phyloP scores from a whole-genome alignment of 2,888 invertebrate species.

The Balanococcus diminutus region DNA sequence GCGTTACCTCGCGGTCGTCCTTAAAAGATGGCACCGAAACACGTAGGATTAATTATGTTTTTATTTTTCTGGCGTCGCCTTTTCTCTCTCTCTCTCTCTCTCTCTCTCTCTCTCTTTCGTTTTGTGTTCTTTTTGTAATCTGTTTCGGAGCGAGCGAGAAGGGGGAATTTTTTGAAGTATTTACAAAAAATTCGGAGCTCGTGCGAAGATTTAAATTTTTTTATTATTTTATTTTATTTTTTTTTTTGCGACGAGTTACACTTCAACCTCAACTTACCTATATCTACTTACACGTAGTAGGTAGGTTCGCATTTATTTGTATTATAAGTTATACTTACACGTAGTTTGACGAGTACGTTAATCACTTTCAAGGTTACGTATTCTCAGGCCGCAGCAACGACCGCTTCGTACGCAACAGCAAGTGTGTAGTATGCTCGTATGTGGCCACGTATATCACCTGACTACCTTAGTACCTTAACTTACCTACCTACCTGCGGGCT shows the following conservation, averaged over 20 bases:
- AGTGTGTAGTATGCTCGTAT: too few species aligned
- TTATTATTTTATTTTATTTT: too few species aligned
- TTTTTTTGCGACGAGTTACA: neutral
- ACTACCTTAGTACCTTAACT: too few species aligned
- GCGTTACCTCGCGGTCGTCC: neutral
- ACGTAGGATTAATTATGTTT: neutral
- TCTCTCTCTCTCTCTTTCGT: neutral
- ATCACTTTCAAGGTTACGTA: slow-evolving; percentile 18
- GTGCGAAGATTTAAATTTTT: too few species aligned
- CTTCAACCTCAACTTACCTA: too few species aligned
- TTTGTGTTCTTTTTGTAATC: too few species aligned
- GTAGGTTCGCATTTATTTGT: too few species aligned
- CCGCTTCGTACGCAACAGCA: neutral
- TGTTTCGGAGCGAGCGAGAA: neutral
- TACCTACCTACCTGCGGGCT: too few species aligned
- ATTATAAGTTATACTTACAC: neutral
- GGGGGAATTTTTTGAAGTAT: too few species aligned
- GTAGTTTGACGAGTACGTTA: slow-evolving; percentile 26
- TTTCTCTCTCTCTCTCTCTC: neutral
- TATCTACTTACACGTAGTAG: neutral
- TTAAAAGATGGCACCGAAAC: neutral
- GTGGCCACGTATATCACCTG: too few species aligned
- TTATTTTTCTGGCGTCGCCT: neutral
- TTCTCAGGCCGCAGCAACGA: neutral
- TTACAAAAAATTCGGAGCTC: neutral